Evolutionary conservation across 2,888 invertebrate species (phyloP), one percentile per base, ranked within the genome.

Genomic region (Euplagia quadripunctaria): DNA sequence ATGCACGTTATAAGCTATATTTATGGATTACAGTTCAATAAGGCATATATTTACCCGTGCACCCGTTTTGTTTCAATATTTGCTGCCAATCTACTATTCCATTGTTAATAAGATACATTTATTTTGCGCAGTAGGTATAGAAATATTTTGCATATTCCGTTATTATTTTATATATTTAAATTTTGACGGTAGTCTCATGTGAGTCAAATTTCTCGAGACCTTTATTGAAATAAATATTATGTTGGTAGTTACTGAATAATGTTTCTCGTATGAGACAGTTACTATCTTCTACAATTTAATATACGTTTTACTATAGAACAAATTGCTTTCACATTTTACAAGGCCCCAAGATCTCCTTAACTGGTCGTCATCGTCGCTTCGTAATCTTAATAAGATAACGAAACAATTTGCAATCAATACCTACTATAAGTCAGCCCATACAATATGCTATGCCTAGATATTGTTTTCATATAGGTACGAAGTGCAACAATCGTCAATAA

Each of bases 21-120:
- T 65, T 43, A 72, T 71, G 41, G 65, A 55, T 64, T 52, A 68
- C 20, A 73, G 71, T 74, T 46, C 52, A 52, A 43, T 74, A 77
- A 78, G 73, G 80, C 75, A 75, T 71, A 71, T 9, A 58, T 71
- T 68, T 74, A 52, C 1, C 65, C 71, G 4, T 6, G 66, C 75
- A 75, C 68, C 70, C 17, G 46, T 46, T 68, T 68, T 41, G 68
- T 68, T 52, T 41, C n/a, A n/a, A 41, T 42, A 55, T 46, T 42
- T 42, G 52, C 41, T 17, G 67, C 8, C 16, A 20, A 11, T 31
- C 4, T 52, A 52, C 41, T 41, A 16, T 31, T n/a, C 9, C 9
- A 55, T n/a, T 9, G 55, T n/a, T 55, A n/a, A 55, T 55, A 55
- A 55, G 7, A 55, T 55, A 55, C 55, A 20, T n/a, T 55, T 20